Evolutionary conservation across 2,888 invertebrate genomes (phyloP).

Genomic region (Oscheius sp.): DNA sequence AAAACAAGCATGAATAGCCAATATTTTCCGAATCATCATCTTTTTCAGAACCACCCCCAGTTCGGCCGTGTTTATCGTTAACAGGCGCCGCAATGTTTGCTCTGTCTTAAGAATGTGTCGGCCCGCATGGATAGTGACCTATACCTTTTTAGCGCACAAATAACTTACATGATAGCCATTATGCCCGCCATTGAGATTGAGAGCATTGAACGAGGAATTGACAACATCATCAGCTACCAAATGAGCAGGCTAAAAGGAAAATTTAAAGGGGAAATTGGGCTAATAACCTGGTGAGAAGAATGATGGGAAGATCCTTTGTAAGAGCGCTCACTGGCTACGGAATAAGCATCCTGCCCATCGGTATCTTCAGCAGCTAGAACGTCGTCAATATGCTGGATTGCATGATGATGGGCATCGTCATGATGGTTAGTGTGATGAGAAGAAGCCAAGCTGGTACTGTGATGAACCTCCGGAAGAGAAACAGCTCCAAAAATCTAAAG

Average conservation of each 20-base stretch:
- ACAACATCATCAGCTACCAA: conserved; percentile 16
- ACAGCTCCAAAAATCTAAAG: conserved; percentile 49
- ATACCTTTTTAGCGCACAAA: background rate
- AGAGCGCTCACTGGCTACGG: conserved; percentile 47
- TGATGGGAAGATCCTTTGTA: conserved; percentile 45
- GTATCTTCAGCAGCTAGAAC: conserved; percentile 36
- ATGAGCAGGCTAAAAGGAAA: conserved; percentile 8
- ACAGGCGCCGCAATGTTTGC: conserved; percentile 21
- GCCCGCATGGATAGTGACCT: background rate
- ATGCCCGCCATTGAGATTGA: conserved; percentile 21
- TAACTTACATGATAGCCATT: conserved; percentile 23
- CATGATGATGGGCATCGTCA: conserved; percentile 41
- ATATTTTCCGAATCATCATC: background rate
- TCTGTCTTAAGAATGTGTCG: background rate
- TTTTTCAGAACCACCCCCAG: background rate
- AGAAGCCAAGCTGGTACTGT: conserved; percentile 9
- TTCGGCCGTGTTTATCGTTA: background rate
- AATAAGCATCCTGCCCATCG: conserved; percentile 36
- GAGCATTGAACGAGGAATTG: conserved; percentile 21
- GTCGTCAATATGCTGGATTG: conserved; percentile 44
- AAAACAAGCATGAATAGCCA: too few relatives aligned
- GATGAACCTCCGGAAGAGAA: conserved; percentile 41
- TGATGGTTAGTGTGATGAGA: background rate
- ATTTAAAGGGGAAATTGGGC: background rate
- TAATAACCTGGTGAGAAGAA: conserved; percentile 36